Conservation (phyloP, 2,113 vertebrate genomes). For the Lethenteron reissneri region DNA sequence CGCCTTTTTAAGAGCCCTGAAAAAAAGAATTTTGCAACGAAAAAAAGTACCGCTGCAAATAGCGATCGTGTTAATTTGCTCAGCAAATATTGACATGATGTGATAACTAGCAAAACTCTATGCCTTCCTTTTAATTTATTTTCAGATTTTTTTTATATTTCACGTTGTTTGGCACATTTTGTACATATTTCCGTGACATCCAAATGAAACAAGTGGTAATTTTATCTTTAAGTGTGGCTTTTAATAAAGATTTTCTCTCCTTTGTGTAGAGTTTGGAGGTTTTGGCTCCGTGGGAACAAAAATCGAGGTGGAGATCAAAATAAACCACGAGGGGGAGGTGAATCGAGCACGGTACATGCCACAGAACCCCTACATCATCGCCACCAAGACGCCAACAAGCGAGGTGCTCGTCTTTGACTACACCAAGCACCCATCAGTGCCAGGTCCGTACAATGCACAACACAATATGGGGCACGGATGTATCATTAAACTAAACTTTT, state of each 20-base stretch:
- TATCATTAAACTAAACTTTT: too few species aligned
- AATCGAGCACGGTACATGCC: constrained; percentile 77
- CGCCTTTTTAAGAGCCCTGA: too few species aligned
- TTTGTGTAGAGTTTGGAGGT: constrained; percentile 50
- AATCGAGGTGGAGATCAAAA: constrained; percentile 78
- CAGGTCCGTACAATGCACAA: constrained; percentile 24
- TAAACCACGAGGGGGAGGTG: constrained; percentile 82
- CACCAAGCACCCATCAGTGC: constrained; percentile 60
- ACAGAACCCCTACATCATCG: constrained; percentile 62
- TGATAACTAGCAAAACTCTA: background rate
- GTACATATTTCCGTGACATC: too few species aligned
- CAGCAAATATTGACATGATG: background rate
- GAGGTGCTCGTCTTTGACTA: constrained; percentile 82
- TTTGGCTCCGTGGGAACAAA: constrained; percentile 75
- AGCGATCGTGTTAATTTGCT: background rate
- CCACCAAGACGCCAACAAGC: constrained; percentile 73
- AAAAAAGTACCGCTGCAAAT: too few species aligned
- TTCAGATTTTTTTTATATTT: background rate
- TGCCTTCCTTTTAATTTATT: background rate
- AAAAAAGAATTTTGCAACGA: too few species aligned
- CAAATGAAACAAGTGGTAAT: too few species aligned
- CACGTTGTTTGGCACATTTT: too few species aligned
- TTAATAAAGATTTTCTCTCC: background rate
- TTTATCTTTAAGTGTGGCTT: too few species aligned
- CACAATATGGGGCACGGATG: too few species aligned